These are phyloP conservation scores for Oncorhynchus masou DNA, from an alignment of 2,113 vertebrate species.

Conservation along the genomic window DNA sequence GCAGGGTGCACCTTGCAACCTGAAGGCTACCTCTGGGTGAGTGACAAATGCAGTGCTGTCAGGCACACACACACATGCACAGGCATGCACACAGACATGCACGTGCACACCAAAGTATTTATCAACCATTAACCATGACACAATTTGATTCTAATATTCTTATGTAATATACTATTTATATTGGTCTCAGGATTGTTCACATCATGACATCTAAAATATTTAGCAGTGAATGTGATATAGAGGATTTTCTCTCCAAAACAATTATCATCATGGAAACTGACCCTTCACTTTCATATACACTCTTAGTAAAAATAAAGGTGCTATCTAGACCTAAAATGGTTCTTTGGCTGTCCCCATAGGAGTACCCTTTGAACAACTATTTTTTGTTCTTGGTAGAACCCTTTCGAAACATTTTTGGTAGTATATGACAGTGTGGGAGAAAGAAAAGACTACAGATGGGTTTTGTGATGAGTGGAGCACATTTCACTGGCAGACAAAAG, in stretches of 20 bases:
- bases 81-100: no score
- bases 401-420: no score
- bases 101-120: slow-evolving; percentile 1
- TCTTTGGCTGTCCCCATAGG: slow-evolving; percentile 6
- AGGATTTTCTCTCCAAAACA: no score
- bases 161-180: background rate
- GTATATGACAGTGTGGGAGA: slow-evolving; percentile 5
- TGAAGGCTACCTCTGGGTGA: slow-evolving; percentile 96
- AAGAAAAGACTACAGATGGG: slow-evolving; percentile 17
- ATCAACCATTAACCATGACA: no score
- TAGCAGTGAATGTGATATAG: no score
- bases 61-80: background rate
- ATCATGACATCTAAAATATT: background rate
- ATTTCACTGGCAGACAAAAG: slow-evolving; percentile 20
- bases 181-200: background rate
- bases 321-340: no score
- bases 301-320: slow-evolving; percentile 8
- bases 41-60: slow-evolving; percentile 45
- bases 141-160: background rate
- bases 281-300: slow-evolving; percentile 22
- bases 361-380: background rate
- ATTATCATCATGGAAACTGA: slow-evolving; percentile 18
- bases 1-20: slow-evolving; percentile 89
- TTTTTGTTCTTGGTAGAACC: no score
- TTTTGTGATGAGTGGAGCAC: slow-evolving; percentile 40